phyloP scores from a whole-genome alignment of 2,888 invertebrate species.

The Lissocephala sabroskyi region DNA sequence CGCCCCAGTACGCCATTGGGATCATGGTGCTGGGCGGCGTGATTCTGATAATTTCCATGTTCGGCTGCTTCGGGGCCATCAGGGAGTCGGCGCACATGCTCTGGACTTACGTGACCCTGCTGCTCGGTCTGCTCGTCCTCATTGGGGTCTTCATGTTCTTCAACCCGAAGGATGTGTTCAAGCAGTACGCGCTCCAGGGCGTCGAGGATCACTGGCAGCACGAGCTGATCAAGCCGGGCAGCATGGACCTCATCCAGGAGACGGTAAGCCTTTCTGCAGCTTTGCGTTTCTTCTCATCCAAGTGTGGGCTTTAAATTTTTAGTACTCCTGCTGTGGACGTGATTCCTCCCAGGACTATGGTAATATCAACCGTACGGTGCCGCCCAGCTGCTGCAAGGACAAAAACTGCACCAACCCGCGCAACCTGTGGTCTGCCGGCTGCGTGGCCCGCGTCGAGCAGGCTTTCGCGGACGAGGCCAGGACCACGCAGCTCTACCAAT shows the following conservation, averaged over 20 bases:
- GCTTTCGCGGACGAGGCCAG: constrained; percentile 54
- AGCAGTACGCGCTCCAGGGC: constrained; percentile 47
- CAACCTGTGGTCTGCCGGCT: constrained; percentile 54
- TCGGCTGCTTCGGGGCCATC: constrained; percentile 62
- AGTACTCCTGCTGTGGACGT: constrained; percentile 67
- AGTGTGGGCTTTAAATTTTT: neutral
- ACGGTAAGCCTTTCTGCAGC: constrained; percentile 35
- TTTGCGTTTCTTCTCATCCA: neutral
- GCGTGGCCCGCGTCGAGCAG: constrained; percentile 49
- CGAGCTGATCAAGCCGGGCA: constrained; percentile 48
- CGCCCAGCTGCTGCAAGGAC: constrained; percentile 62
- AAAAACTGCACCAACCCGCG: constrained; percentile 59
- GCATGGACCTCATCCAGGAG: constrained; percentile 56
- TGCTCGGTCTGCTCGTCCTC: constrained; percentile 46
- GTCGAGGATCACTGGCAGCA: constrained; percentile 53
- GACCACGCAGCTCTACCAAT: constrained; percentile 45
- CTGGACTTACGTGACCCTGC: constrained; percentile 60
- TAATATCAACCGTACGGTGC: constrained; percentile 32
- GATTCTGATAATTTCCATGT: constrained; percentile 56
- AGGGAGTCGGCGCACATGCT: constrained; percentile 63
- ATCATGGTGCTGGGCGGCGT: constrained; percentile 52
- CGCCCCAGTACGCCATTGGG: constrained; percentile 56
- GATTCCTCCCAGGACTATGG: constrained; percentile 59
- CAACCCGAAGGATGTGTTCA: constrained; percentile 51
- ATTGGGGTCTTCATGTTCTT: constrained; percentile 46